Conservation (phyloP, 2,113 vertebrate species). For the Tachuris rubrigastra region DNA sequence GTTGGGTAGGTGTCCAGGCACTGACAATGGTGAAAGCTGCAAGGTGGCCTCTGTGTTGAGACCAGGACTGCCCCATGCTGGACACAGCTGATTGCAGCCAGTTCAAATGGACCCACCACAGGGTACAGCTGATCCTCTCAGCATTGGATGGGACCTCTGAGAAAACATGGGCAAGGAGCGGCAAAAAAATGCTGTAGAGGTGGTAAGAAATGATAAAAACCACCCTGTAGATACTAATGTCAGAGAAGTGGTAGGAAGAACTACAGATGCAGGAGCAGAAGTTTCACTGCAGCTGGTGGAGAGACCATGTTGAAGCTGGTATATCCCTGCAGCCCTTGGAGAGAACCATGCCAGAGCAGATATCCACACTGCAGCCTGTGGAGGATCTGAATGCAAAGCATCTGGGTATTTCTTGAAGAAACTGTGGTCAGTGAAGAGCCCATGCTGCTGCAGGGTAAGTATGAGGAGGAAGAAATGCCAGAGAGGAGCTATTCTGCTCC, state of each 20-base stretch:
- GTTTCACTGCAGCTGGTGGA: background rate
- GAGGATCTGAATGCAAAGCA: background rate
- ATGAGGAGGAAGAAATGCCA: background rate
- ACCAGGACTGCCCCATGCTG: background rate
- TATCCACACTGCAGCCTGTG: background rate
- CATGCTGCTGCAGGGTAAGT: background rate
- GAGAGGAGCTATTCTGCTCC: background rate
- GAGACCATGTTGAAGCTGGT: background rate
- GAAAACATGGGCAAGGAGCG: background rate
- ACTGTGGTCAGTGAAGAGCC: too few species aligned
- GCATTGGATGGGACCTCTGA: background rate
- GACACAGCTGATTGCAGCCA: background rate
- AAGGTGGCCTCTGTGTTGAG: background rate
- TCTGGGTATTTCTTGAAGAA: background rate
- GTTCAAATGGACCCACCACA: background rate
- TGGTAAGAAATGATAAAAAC: background rate
- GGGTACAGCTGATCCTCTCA: background rate
- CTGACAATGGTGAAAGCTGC: background rate
- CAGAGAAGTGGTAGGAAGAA: background rate
- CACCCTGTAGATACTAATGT: background rate
- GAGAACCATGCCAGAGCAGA: background rate
- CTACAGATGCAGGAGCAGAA: background rate
- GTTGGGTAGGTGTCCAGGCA: background rate
- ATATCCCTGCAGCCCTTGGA: background rate
- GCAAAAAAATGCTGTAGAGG: background rate